Evolutionary conservation across 2,797 vertebrate genomes (phyloP).

Genomic region (Otus scops): DNA sequence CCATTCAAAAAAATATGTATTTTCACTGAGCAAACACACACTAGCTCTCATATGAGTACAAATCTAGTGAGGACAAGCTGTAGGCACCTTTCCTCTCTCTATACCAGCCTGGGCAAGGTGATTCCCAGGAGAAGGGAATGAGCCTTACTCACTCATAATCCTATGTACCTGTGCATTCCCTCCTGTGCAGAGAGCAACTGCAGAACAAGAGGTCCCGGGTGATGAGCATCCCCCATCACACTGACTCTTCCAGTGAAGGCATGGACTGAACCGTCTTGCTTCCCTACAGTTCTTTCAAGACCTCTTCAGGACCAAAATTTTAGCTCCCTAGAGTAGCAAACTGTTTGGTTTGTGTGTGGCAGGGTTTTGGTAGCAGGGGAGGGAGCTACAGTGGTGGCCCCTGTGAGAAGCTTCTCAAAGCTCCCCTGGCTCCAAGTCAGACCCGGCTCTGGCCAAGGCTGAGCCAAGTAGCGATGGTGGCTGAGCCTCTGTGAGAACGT

Average conservation of each 20-base stretch:
- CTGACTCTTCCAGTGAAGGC: background rate
- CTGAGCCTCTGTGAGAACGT: too few relatives aligned
- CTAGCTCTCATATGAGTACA: background rate
- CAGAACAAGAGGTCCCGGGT: background rate
- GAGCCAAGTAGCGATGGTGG: too few relatives aligned
- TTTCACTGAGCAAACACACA: background rate
- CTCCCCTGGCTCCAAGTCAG: too few relatives aligned
- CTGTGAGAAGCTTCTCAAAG: too few relatives aligned
- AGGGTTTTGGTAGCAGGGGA: too few relatives aligned
- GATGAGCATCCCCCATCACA: background rate
- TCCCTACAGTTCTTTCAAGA: background rate
- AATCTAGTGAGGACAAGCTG: background rate
- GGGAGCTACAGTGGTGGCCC: too few relatives aligned
- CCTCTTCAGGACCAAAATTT: background rate
- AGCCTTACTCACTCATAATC: background rate
- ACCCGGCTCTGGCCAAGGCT: too few relatives aligned
- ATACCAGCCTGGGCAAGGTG: background rate
- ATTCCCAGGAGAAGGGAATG: background rate
- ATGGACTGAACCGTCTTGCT: background rate
- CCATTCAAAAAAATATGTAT: background rate
- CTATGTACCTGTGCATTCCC: background rate
- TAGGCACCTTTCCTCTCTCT: background rate
- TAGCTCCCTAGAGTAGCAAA: background rate
- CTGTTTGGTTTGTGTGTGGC: too few relatives aligned
- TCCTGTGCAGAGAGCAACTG: background rate